Evolutionary conservation across 30 jellyfish, hydroid and myxozoan genomes (phyloP), one percentile per base, ranked within the genome.

Genomic region (Pelagia noctiluca): DNA sequence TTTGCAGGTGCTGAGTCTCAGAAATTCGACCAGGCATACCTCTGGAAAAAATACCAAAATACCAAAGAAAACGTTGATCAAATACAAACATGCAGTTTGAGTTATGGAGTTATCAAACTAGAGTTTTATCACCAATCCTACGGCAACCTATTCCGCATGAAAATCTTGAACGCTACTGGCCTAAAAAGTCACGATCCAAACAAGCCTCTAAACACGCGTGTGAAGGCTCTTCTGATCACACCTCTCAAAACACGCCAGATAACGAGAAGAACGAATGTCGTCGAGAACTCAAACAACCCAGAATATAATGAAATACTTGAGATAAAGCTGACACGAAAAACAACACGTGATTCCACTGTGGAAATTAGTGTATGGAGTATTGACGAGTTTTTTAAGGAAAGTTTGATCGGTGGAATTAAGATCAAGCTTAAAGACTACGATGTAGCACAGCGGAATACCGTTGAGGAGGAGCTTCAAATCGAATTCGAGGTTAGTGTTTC

Each of bases 361-460:
- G 84, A 86, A 50, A 62, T 77, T 3, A 70, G 89, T 33, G 71
- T 76, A 0, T 86, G 96, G 96, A 86, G 96, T 37, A 69, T 86
- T 75, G 96, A 86, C 47, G 87, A 86, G 11, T 86, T 86, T 57
- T 76, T 42, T 65, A 86, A 86, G 35, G 96, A 86, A 29, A 68
- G 75, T 50, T 71, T 86, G 63, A 66, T 86, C 13, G 96, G 96
- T 11, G 83, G 90, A 21, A 34, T 67, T 21, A 63, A 54, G 26
- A 24, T 86, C 16, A 69, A 76, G 8, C 29, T 86, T 38, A 71
- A 75, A 33, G 29, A 64, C 22, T 86, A 10, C 61, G 96, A 86
- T 35, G 68, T 86, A 28, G 89, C 88, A 42, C 83, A 65, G 76
- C 47, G 90, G 47, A 86, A 76, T 75, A 11, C 35, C 16, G 69